Evolutionary conservation across 2,888 invertebrate genomes (phyloP).

Genomic region (Cryptus viduatorius): DNA sequence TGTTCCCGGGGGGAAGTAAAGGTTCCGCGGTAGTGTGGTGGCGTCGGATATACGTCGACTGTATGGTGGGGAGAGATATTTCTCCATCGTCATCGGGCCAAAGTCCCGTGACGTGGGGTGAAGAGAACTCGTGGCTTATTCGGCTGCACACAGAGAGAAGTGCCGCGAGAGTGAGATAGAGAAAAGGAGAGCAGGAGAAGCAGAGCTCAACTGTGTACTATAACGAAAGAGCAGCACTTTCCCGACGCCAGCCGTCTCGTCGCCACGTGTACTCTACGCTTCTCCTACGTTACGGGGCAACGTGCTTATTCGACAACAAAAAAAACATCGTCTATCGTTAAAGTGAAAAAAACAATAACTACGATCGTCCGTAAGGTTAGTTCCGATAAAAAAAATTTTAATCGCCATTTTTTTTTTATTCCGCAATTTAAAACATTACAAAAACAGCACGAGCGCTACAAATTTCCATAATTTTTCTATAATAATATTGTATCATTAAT

Average conservation of each 20-base stretch:
- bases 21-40: constrained; percentile 49
- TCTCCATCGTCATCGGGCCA: constrained; percentile 41
- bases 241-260: constrained; percentile 75
- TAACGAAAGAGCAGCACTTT: constrained; percentile 53
- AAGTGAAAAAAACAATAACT: neutral
- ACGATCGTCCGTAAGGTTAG: neutral
- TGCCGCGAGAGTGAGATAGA: constrained; percentile 3
- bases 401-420: neutral
- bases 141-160: constrained; percentile 6
- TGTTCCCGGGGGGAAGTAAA: constrained; percentile 57
- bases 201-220: constrained; percentile 44
- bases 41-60: constrained; percentile 33
- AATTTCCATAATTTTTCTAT: too few species aligned
- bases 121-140: constrained; percentile 25
- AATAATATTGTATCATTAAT: too few species aligned
- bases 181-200: constrained; percentile 18
- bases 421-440: too few species aligned
- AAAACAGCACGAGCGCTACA: too few species aligned
- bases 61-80: constrained; percentile 37
- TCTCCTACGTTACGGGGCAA: constrained; percentile 16
- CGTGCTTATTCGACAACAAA: neutral
- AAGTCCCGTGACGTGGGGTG: constrained; percentile 28
- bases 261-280: constrained; percentile 74
- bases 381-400: neutral
- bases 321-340: neutral